phyloP scores from a whole-genome alignment of 2,113 vertebrate species.

The Trichomycterus rosablanca region DNA sequence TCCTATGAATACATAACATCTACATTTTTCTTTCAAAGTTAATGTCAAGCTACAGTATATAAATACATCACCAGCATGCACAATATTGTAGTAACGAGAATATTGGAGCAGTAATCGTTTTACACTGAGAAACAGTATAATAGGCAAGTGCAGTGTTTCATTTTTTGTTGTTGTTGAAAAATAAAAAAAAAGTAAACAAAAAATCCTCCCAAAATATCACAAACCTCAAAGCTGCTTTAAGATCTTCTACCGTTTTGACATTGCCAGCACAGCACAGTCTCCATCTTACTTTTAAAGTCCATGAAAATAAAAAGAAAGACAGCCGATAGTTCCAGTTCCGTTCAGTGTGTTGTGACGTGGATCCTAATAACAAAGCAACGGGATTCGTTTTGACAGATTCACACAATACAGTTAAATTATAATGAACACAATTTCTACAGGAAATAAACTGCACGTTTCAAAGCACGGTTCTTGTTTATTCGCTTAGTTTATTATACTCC shows the following conservation, averaged over 20 bases:
- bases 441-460: too few relatives aligned
- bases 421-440: too few relatives aligned
- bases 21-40: constrained; percentile 87
- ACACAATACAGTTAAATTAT: too few relatives aligned
- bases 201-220: constrained; percentile 67
- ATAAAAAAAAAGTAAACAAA: constrained; percentile 61
- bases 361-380: constrained; percentile 37
- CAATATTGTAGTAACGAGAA: constrained; percentile 92
- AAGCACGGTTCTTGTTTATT: too few relatives aligned
- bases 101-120: constrained; percentile 92
- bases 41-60: constrained; percentile 98
- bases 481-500: too few relatives aligned
- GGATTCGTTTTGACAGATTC: constrained; percentile 3
- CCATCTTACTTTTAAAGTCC: constrained; percentile 35
- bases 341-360: constrained; percentile 39
- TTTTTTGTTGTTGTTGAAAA: too few relatives aligned
- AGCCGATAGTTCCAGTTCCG: constrained; percentile 78
- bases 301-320: constrained; percentile 18
- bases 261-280: constrained; percentile 56
- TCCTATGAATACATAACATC: constrained; percentile 98
- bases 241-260: constrained; percentile 63
- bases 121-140: constrained; percentile 92
- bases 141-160: constrained; percentile 92
- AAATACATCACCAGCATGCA: constrained; percentile 99
- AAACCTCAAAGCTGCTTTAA: constrained; percentile 84